phyloP scores from a whole-genome alignment of 2,797 vertebrate genomes.

The Rhinatrema bivittatum region DNA sequence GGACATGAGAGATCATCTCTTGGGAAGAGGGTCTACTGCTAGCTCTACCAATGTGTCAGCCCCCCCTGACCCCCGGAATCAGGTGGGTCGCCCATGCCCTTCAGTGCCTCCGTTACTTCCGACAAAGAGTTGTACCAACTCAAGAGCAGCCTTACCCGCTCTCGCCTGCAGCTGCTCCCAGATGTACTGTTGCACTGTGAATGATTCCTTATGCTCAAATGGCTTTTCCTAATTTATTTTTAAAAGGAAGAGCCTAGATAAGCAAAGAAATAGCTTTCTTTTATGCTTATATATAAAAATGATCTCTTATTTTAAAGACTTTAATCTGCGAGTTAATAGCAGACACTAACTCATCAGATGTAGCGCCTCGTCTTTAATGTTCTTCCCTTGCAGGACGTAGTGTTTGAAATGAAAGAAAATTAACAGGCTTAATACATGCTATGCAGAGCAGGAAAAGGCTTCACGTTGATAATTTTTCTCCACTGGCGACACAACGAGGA shows the following conservation, averaged over 20 bases:
- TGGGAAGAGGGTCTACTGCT: too few species aligned
- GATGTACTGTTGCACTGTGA: slow-evolving; percentile 2
- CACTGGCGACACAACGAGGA: too few species aligned
- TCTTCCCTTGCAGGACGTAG: not conserved
- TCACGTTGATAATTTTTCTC: slow-evolving; percentile 2
- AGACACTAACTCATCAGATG: not conserved
- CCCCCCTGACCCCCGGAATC: too few species aligned
- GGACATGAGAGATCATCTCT: too few species aligned
- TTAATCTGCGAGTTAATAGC: not conserved
- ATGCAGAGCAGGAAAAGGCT: not conserved
- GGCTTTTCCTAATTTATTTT: too few species aligned
- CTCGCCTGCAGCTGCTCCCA: too few species aligned
- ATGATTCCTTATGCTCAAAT: slow-evolving; percentile 9
- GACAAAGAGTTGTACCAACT: too few species aligned
- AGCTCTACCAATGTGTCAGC: too few species aligned
- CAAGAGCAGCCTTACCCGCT: too few species aligned
- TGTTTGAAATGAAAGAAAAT: not conserved
- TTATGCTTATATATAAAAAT: not conserved
- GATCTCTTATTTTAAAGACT: slow-evolving; percentile 7
- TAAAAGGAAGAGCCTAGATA: slow-evolving; percentile 1
- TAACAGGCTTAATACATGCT: too few species aligned
- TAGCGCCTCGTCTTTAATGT: not conserved
- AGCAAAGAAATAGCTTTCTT: not conserved
- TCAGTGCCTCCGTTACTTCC: too few species aligned
- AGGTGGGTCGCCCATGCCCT: too few species aligned